Percentiles rank a stretch among this genome's conserved stretches.
Conservation (phyloP, 2,888 invertebrate species). For the Timema podura region DNA sequence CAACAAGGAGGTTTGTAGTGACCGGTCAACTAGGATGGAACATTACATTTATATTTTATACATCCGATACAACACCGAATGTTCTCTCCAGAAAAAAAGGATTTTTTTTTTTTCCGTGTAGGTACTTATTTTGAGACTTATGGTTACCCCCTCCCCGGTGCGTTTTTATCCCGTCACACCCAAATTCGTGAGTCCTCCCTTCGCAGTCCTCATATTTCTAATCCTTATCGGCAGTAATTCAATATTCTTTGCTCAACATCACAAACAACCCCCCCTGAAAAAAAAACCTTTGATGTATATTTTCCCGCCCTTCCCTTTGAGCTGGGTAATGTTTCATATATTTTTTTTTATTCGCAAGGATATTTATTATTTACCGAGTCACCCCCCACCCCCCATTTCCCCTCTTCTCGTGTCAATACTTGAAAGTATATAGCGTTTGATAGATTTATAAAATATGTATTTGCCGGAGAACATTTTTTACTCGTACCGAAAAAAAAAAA, state of each 20-base stretch:
- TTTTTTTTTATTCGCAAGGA: background rate
- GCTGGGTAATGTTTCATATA: constrained; percentile 7
- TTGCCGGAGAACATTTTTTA: too few species aligned
- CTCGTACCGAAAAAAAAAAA: too few species aligned
- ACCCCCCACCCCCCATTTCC: background rate
- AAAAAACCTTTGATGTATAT: constrained; percentile 9
- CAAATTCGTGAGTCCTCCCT: background rate
- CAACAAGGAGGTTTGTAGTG: background rate
- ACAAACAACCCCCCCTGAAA: background rate
- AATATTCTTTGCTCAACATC: constrained; percentile 15
- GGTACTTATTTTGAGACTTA: too few species aligned
- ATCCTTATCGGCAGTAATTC: constrained; percentile 13
- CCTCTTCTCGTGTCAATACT: background rate
- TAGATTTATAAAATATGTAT: too few species aligned
- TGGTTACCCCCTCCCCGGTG: too few species aligned
- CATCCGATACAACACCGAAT: too few species aligned
- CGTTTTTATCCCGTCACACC: background rate
- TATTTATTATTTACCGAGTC: background rate
- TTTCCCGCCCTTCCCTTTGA: constrained; percentile 3
- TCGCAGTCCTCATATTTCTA: constrained; percentile 7
- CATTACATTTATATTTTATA: too few species aligned
- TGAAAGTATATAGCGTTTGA: too few species aligned
- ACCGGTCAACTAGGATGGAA: too few species aligned
- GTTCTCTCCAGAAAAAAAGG: too few species aligned
- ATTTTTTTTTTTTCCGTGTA: too few species aligned